Percentiles rank a stretch among this genome's conserved stretches.
Evolutionary conservation across 2,797 vertebrate genomes (phyloP).

Genomic region (Eupleurogrammus muticus): DNA sequence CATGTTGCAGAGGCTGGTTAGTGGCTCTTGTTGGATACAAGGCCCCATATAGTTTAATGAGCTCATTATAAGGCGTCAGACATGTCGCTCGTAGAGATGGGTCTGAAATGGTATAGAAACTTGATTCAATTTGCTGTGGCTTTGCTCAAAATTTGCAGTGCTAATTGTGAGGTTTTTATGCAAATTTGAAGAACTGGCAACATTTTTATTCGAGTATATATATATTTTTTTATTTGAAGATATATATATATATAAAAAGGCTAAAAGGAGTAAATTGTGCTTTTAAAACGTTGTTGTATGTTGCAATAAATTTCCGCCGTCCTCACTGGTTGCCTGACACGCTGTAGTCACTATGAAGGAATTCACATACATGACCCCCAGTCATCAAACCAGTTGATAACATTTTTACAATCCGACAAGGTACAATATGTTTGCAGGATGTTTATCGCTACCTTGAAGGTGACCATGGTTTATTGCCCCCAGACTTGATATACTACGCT

Average conservation of each 20-base stretch:
- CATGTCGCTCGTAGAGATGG: slow-evolving; percentile 36
- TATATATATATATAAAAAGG: too few relatives aligned
- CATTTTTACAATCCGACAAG: neutral
- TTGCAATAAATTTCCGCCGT: neutral
- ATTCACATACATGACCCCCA: neutral
- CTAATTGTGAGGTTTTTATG: too few relatives aligned
- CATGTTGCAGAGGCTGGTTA: slow-evolving; percentile 74
- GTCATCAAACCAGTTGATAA: too few relatives aligned
- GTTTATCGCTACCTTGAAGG: slow-evolving; percentile 31
- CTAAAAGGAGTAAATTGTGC: too few relatives aligned
- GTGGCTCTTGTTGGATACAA: slow-evolving; percentile 79
- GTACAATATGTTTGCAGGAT: slow-evolving; percentile 38
- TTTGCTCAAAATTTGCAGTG: too few relatives aligned
- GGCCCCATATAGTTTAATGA: slow-evolving; percentile 79
- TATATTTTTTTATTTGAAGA: too few relatives aligned
- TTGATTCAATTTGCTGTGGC: neutral
- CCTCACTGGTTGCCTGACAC: neutral
- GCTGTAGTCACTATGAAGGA: neutral
- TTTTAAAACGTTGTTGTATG: too few relatives aligned
- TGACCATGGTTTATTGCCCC: slow-evolving; percentile 42
- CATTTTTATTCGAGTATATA: too few relatives aligned
- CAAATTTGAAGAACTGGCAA: too few relatives aligned
- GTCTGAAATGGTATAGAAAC: slow-evolving; percentile 28
- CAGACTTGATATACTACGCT: slow-evolving; percentile 42
- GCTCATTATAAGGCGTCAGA: slow-evolving; percentile 75